Evolutionary conservation across 2,797 vertebrate genomes (phyloP).

Genomic region (Liasis olivaceus): DNA sequence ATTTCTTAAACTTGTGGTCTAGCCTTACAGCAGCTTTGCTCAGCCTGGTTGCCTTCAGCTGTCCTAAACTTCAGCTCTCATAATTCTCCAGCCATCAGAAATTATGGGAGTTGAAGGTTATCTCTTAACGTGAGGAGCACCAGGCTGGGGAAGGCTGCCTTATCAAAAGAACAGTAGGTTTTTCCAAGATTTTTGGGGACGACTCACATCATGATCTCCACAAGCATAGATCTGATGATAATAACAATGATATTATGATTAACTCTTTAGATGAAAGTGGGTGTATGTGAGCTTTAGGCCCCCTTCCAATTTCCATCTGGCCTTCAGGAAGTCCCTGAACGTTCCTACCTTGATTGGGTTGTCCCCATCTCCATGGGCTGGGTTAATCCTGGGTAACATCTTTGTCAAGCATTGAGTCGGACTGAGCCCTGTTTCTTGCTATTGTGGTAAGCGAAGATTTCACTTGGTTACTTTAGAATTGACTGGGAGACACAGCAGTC

Average conservation of each 20-base stretch:
- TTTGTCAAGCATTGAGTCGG: background rate
- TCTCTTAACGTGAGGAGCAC: background rate
- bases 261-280: background rate
- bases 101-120: background rate
- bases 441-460: background rate
- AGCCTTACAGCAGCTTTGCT: background rate
- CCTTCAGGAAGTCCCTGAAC: background rate
- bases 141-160: background rate
- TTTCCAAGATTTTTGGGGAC: background rate
- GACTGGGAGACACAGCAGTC: background rate
- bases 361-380: background rate
- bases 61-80: background rate
- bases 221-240: background rate
- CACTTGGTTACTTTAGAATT: background rate
- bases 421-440: background rate
- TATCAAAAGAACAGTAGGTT: background rate
- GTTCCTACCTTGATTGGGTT: background rate
- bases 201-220: background rate
- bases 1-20: accelerated
- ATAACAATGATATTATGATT: background rate
- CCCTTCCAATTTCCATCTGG: background rate
- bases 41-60: background rate
- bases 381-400: background rate
- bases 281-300: no score
- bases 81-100: background rate